phyloP scores from a whole-genome alignment of 92 coral and sea anemone species.

The Chrysogorgia sp. region DNA sequence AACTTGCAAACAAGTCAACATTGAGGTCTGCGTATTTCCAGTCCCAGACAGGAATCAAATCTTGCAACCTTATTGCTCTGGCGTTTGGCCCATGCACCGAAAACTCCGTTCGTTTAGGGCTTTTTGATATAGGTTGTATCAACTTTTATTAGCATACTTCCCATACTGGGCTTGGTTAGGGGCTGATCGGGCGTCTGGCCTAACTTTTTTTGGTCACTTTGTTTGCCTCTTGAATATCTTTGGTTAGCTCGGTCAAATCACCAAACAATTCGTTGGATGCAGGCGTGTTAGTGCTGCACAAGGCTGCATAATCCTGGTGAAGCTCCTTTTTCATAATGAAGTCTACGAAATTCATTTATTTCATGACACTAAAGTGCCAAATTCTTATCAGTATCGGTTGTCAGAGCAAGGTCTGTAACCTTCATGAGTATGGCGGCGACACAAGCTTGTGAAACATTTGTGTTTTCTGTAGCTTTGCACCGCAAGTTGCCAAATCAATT shows the following conservation, averaged over 20 bases:
- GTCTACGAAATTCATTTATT: conserved; percentile 16
- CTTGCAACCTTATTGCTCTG: too few relatives aligned
- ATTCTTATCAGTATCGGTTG: not conserved
- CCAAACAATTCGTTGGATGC: conserved; percentile 27
- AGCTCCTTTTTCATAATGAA: conserved; percentile 34
- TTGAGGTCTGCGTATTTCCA: too few relatives aligned
- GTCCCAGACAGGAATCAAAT: too few relatives aligned
- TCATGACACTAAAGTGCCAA: conserved; percentile 20
- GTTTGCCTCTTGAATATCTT: conserved; percentile 52
- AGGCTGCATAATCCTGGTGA: conserved; percentile 33
- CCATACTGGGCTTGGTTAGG: conserved; percentile 5
- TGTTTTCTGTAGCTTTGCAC: conserved; percentile 11
- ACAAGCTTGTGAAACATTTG: conserved; percentile 7
- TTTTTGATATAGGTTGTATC: conserved; percentile 36
- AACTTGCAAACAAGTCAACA: too few relatives aligned
- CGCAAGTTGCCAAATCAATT: conserved; percentile 4
- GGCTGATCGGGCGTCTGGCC: conserved; percentile 10
- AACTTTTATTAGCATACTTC: conserved; percentile 18
- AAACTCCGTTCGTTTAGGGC: conserved; percentile 31
- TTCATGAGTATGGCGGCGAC: conserved; percentile 18
- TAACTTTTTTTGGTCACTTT: conserved; percentile 60
- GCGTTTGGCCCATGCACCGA: conserved; percentile 30
- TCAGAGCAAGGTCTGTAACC: conserved; percentile 22
- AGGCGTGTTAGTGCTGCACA: conserved; percentile 29
- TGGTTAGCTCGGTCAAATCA: conserved; percentile 7